These are phyloP conservation scores for Pseudois nayaur DNA, from an alignment of 2,113 vertebrate species.

Conservation along the genomic window DNA sequence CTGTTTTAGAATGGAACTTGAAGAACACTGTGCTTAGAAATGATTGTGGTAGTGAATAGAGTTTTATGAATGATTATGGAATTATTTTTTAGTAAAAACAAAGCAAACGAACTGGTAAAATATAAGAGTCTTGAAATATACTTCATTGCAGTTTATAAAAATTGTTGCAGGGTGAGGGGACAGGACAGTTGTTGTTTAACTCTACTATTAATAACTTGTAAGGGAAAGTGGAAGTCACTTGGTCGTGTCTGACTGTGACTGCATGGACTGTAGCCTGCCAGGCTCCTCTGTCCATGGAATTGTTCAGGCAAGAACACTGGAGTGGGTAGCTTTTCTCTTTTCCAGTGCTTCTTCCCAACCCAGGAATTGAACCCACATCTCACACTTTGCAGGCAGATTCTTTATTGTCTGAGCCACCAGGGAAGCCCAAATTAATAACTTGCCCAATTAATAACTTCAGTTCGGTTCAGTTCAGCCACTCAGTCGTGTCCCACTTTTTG, in stretches of 20 bases:
- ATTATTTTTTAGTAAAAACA: neutral
- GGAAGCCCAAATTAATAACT: neutral
- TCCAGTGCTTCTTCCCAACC: neutral
- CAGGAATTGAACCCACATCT: neutral
- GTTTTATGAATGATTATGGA: neutral
- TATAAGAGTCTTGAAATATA: neutral
- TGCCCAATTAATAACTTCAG: neutral
- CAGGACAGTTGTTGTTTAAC: neutral
- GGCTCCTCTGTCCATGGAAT: neutral
- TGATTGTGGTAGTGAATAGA: neutral
- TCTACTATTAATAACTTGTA: neutral
- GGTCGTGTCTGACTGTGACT: neutral
- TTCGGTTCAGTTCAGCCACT: neutral
- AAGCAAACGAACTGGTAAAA: neutral
- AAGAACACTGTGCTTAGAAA: neutral
- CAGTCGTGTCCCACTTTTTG: neutral
- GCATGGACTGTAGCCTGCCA: neutral
- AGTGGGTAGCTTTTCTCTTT: neutral
- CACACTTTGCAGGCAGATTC: rapidly evolving
- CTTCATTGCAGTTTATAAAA: neutral
- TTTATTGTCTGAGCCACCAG: neutral
- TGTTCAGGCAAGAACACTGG: neutral
- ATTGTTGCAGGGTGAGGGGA: neutral
- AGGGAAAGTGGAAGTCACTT: neutral
- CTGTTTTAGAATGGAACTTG: neutral